Base-by-base conservation (phyloP, 2,888 invertebrate genomes). In the Subacronicta megacephala region DNA sequence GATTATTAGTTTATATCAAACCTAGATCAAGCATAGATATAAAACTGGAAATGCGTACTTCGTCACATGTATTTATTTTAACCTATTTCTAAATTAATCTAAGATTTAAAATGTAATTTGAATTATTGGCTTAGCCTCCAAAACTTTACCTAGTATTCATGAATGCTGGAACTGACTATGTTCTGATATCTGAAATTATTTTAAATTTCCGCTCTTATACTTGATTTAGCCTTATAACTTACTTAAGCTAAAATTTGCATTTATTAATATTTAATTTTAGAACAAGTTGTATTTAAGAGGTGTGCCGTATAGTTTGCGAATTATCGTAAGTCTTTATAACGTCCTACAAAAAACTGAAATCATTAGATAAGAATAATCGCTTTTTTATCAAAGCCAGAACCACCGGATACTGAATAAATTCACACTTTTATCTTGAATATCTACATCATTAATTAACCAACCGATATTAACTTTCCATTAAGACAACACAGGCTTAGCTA, bases 401-500 rank as follows among this genome's bases (percentile, higher is more conserved):
- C n/a, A n/a, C n/a, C n/a, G n/a, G n/a, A n/a, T n/a, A n/a, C n/a
- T n/a, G n/a, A n/a, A n/a, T n/a, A n/a, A n/a, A n/a, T n/a, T n/a
- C n/a, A n/a, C n/a, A 31, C n/a, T 26, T 26, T 31, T n/a, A 29
- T 13, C 13, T 3, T 1, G 7, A n/a, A 20, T 44, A 12, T 18
- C n/a, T 9, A 31, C 23, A 35, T 18, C 15, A 43, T 26, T 35
- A 16, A 50, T 54, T 60, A 51, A 51, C 38, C 40, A 50, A 47
- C 44, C 16, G 35, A 44, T 47, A 51, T 41, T 47, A 13, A 17
- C 44, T 17, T 49, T 67, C 59, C 46, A 46, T 29, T 1, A 51
- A 61, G 40, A 44, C 18, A 49, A 66, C 69, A 42, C 62, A 69
- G 67, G 63, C 55, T 51, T 40, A 43, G 60, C 45, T 64, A 70